Evolutionary conservation across 2,888 invertebrate species (phyloP), one percentile per base, ranked within the genome.

Genomic region (Acanthoscelides obtectus): DNA sequence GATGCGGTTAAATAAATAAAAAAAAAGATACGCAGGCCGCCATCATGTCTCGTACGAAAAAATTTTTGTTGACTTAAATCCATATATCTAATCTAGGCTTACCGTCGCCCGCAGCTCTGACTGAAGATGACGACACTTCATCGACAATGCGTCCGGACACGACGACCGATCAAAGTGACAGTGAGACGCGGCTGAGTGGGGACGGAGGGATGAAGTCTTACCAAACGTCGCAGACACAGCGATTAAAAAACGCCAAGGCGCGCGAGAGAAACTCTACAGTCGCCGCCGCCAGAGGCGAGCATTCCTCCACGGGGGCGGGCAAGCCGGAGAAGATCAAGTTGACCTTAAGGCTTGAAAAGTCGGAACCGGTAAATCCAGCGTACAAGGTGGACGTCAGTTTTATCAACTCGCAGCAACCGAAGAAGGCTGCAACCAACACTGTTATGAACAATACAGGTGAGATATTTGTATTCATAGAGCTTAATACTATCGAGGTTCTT

Each of bases 311-410:
- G 85, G 66, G 21, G 5, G 81, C 80, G 64, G 76, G 82, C 63
- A 84, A 84, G 74, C 88, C 87, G 2, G 94, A 95, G 81, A 94
- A 95, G 81, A 92, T 95, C 74, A 95, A 95, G 82, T 85, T 96
- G 69, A 87, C 95, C 76, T 86, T 96, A 64, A 95, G 95, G 82
- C 84, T 96, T 73, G 95, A 95, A 79, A 94, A 94, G 82, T 91
- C 91, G 67, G 95, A 95, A 83, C 94, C 94, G 0, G 90, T 93
- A 0, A 90, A 90, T 76, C 89, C 92, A 0, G 92, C 94, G 0
- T 94, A 94, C 83, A 94, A 94, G 84, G 93, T 79, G 20, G 79
- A 80, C 68, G 76, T 79, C 25, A 92, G 92, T 76, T 93, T 92
- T 83, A 90, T 92, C 4, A 90, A 89, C 80, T 87, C 88, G 68